Conservation (phyloP, 2,888 invertebrate species). For the Drosophila kanekoi region DNA sequence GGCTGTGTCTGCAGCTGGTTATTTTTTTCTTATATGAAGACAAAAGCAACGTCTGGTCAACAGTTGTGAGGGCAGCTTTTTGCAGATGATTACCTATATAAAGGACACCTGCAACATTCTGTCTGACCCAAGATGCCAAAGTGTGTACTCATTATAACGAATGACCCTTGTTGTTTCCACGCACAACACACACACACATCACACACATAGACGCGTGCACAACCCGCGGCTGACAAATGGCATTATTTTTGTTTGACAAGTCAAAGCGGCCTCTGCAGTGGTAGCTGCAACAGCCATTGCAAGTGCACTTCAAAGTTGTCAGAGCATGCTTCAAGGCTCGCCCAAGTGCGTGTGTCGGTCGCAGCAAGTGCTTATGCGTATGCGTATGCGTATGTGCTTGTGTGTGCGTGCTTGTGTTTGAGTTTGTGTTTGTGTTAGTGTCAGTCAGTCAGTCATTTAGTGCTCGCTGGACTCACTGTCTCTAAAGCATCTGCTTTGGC, state of each 20-base stretch:
- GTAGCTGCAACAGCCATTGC: slow-evolving; percentile 47
- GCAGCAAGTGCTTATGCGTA: background rate
- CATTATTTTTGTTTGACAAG: slow-evolving; percentile 71
- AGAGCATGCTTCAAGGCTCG: slow-evolving; percentile 69
- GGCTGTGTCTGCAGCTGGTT: background rate
- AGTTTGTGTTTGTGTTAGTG: slow-evolving; percentile 21
- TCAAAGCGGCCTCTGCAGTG: slow-evolving; percentile 47
- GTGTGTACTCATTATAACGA: slow-evolving; percentile 54
- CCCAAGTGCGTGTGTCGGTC: slow-evolving; percentile 54
- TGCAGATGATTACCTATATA: slow-evolving; percentile 27
- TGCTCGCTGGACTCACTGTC: slow-evolving; percentile 45
- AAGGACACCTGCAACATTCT: slow-evolving; percentile 1
- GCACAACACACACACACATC: background rate
- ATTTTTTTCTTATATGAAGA: background rate
- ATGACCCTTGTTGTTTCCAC: slow-evolving; percentile 40
- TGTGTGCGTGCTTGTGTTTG: background rate
- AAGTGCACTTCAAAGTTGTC: slow-evolving; percentile 75
- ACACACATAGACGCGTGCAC: slow-evolving; percentile 18
- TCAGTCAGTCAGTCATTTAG: slow-evolving; percentile 33
- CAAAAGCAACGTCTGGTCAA: background rate
- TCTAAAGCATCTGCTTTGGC: slow-evolving; percentile 16
- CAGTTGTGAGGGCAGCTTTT: background rate
- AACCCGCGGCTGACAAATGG: slow-evolving; percentile 60
- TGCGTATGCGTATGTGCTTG: background rate
- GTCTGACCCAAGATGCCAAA: slow-evolving; percentile 16